Percentiles rank a stretch among this genome's conserved stretches.
Evolutionary conservation across 1,140 invertebrate genomes (phyloP).

Genomic region (Bradynema listronoti): DNA sequence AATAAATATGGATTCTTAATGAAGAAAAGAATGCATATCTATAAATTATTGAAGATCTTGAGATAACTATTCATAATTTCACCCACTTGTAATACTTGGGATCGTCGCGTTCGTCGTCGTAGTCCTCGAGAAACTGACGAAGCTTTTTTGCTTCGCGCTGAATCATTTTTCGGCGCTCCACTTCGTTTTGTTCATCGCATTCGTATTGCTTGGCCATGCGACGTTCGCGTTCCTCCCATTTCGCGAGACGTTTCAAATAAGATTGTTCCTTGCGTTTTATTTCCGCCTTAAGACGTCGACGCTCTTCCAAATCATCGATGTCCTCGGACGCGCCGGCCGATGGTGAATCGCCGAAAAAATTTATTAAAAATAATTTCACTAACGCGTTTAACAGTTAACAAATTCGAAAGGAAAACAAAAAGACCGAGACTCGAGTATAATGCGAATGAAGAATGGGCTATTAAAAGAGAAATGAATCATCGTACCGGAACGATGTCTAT

Average conservation of each 20-base stretch:
- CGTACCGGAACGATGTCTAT: no score
- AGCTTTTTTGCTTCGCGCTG: conserved; percentile 75
- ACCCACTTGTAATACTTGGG: conserved; percentile 84
- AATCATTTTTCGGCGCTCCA: conserved; percentile 19
- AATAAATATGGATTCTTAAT: not conserved
- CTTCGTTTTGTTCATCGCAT: conserved; percentile 78
- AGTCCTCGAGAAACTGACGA: conserved; percentile 95
- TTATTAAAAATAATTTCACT: no score
- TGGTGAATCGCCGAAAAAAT: no score
- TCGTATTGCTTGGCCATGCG: conserved; percentile 85
- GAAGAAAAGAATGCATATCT: not conserved
- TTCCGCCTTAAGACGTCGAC: conserved; percentile 26
- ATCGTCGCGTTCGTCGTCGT: conserved; percentile 93
- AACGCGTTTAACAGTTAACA: no score
- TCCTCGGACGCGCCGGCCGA: no score
- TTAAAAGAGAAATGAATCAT: no score
- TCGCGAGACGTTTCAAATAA: conserved; percentile 32
- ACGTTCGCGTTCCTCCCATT: conserved; percentile 84
- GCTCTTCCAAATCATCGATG: conserved; percentile 22
- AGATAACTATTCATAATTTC: no score
- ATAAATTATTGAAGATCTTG: not conserved
- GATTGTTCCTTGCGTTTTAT: conserved; percentile 39
- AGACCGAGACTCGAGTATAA: no score
- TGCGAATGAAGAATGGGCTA: no score
- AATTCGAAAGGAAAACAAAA: no score